Conservation (phyloP, 2,888 invertebrate genomes). For the Rotaria magnacalcarata region DNA sequence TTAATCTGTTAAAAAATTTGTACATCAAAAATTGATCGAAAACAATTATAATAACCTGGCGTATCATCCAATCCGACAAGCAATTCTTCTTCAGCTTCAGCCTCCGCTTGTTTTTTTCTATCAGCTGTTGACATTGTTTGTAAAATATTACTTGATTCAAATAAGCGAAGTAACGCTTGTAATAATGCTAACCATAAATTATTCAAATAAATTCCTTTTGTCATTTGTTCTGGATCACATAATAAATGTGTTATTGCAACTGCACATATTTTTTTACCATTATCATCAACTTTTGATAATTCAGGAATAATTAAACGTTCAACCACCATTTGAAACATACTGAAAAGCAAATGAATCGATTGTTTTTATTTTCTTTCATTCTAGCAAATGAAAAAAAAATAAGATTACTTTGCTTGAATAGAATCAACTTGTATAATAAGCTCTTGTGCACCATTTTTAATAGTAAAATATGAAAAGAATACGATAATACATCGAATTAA, state of each 20-base stretch:
- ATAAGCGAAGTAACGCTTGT: conserved; percentile 74
- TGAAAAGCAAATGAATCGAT: conserved; percentile 58
- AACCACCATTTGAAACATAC: conserved; percentile 91
- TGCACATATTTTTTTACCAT: conserved; percentile 82
- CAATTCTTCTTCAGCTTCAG: conserved; percentile 70
- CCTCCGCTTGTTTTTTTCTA: neutral
- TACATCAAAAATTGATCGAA: too few relatives aligned
- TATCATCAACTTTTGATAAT: conserved; percentile 77
- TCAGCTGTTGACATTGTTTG: conserved; percentile 49
- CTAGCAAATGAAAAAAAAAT: too few relatives aligned
- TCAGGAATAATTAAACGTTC: conserved; percentile 81
- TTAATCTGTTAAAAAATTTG: too few relatives aligned
- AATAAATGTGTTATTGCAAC: conserved; percentile 81
- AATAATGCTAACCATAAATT: conserved; percentile 54
- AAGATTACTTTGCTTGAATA: conserved; percentile 71
- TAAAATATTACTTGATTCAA: conserved; percentile 82
- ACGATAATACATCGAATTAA: conserved; percentile 81
- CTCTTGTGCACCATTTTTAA: conserved; percentile 72
- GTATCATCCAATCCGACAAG: conserved; percentile 80
- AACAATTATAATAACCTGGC: conserved; percentile 69
- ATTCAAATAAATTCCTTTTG: conserved; percentile 65
- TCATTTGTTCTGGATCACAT: conserved; percentile 65
- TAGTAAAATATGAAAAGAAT: conserved; percentile 79
- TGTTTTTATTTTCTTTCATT: too few relatives aligned
- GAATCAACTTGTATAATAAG: conserved; percentile 76